phyloP scores from a whole-genome alignment of 2,888 invertebrate genomes.

The Onthophagus sagittarius region DNA sequence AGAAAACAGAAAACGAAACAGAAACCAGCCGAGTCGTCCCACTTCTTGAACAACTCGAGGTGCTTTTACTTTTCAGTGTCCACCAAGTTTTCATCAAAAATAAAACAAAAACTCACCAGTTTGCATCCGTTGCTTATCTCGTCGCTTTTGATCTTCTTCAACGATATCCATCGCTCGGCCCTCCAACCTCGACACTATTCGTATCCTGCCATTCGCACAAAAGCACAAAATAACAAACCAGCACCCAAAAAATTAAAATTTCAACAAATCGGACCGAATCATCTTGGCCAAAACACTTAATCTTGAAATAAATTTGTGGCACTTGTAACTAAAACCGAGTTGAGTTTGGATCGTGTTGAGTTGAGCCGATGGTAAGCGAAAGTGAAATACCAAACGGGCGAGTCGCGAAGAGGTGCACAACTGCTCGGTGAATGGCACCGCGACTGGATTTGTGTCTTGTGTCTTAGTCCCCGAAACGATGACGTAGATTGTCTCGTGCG shows the following conservation, averaged over 20 bases:
- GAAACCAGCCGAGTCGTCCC: not conserved
- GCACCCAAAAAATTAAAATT: too few species aligned
- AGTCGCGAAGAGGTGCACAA: not conserved
- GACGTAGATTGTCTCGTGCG: not conserved
- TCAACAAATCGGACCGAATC: too few species aligned
- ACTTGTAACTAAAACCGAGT: too few species aligned
- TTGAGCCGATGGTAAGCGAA: not conserved
- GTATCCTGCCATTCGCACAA: not conserved
- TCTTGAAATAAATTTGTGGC: too few species aligned
- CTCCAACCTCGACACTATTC: not conserved
- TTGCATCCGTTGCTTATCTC: not conserved
- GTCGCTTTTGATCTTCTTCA: not conserved
- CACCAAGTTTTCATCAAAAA: not conserved
- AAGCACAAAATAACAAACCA: not conserved
- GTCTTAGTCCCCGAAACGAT: not conserved
- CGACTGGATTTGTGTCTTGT: not conserved
- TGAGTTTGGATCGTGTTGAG: not conserved
- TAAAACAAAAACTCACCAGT: not conserved
- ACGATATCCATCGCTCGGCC: not conserved
- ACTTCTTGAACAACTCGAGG: not conserved
- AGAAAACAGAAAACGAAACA: not conserved
- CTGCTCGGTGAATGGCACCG: not conserved
- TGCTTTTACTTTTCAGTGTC: constrained; percentile 12
- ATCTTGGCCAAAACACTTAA: too few species aligned
- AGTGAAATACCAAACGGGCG: not conserved